Evolutionary conservation across 2,888 invertebrate genomes (phyloP), one percentile per base, ranked within the genome.

Genomic region (Horisme vitalbata): DNA sequence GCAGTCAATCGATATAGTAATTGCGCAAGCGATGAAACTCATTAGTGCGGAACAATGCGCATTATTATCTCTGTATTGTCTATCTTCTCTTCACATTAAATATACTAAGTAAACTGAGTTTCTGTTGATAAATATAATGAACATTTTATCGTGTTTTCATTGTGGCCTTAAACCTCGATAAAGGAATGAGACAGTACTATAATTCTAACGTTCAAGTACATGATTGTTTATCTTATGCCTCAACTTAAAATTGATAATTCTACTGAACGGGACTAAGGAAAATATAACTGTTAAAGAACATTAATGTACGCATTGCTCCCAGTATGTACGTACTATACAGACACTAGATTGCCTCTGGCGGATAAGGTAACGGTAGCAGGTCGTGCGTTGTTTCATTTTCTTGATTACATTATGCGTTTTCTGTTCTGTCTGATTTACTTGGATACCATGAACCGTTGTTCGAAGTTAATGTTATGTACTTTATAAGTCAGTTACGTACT

Each of bases 1-100:
- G 59, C 60, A 67, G 63, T 68, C 57, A 65, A 65, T 70, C 58
- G 56, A 66, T 69, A 66, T 57, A n/a, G n/a, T 56, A 37, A 59
- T 66, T 68, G 53, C 64, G 65, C 65, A 68, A 69, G 57, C 61
- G 49, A 57, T 50, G 59, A 56, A 59, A 60, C 45, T 59, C 61
- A 62, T 49, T 61, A 68, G 55, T 55, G 64, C 61, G 64, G 58
- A 69, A 67, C 67, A 63, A 63, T 66, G 63, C 55, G 57, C 52
- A 51, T 63, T 66, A 63, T 56, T 53, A 51, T 55, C 43, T 53
- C 24, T 53, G 13, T 44, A 35, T 53, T 30, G 14, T 20, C n/a
- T 4, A 4, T 15, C 6, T 4, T 35, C 35, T 10, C 8, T 23
- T 41, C 15, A 20, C 14, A 26, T 14, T 23, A 45, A 23, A 24